Percentiles rank a stretch among this genome's conserved stretches.
Evolutionary conservation across 2,888 invertebrate genomes (phyloP).

Genomic region (Coecobrya sp.): DNA sequence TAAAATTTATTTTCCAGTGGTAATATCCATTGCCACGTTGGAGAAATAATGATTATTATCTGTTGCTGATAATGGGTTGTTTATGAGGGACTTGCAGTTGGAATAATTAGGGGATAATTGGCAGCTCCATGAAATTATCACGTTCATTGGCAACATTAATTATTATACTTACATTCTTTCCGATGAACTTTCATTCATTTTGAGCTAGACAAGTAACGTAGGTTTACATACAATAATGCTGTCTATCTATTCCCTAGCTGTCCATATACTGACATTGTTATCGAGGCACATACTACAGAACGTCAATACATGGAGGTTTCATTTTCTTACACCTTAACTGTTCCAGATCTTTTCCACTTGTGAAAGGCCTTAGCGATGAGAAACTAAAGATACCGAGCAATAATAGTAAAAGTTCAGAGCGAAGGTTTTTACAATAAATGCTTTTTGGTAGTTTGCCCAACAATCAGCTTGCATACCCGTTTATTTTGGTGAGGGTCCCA

Average conservation of each 20-base stretch:
- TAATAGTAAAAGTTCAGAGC: background rate
- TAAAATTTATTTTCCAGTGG: constrained; percentile 56
- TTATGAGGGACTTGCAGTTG: constrained; percentile 56
- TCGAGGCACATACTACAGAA: too few species aligned
- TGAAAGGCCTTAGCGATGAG: background rate
- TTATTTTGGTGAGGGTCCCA: constrained; percentile 53
- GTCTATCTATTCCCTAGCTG: too few species aligned
- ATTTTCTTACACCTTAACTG: constrained; percentile 34
- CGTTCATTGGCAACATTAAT: constrained; percentile 32
- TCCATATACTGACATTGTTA: too few species aligned
- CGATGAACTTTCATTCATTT: constrained; percentile 12
- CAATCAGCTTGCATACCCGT: constrained; percentile 46
- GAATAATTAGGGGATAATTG: constrained; percentile 59
- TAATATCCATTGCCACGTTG: constrained; percentile 25
- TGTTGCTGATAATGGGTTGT: constrained; percentile 74
- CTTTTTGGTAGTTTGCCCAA: constrained; percentile 72
- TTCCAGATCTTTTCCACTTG: background rate
- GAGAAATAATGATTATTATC: constrained; percentile 68
- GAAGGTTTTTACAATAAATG: constrained; percentile 45
- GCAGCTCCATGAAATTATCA: constrained; percentile 49
- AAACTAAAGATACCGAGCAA: background rate
- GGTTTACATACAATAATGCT: background rate
- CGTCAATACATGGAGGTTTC: background rate
- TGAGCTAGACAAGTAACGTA: background rate
- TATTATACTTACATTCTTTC: background rate